phyloP scores from a whole-genome alignment of 2,797 vertebrate species.

The Dallia pectoralis region DNA sequence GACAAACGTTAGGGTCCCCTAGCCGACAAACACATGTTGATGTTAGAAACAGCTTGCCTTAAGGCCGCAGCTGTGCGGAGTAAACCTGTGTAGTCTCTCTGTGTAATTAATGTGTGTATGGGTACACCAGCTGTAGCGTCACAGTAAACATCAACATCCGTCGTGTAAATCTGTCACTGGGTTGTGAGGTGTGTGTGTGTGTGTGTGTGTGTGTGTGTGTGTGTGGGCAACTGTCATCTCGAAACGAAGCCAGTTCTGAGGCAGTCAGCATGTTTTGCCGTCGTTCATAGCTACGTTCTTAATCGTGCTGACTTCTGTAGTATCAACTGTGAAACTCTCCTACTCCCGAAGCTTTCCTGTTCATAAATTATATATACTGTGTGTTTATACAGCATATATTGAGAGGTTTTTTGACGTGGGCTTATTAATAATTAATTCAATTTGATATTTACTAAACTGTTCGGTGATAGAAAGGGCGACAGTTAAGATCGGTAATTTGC shows the following conservation, averaged over 20 bases:
- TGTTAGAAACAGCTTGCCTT: conserved; percentile 76
- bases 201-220: too few relatives aligned
- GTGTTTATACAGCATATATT: conserved; percentile 44
- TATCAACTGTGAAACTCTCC: conserved; percentile 60
- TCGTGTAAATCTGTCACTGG: conserved; percentile 66
- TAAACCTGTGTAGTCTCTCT: conserved; percentile 66
- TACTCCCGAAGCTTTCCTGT: conserved; percentile 65
- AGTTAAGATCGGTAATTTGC: conserved; percentile 74
- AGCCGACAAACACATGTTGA: conserved; percentile 77
- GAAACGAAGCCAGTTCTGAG: conserved; percentile 46
- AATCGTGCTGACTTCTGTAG: conserved; percentile 65
- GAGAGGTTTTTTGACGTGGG: conserved; percentile 61
- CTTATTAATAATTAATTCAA: conserved; percentile 80
- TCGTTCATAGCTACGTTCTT: conserved; percentile 57
- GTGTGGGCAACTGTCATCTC: conserved; percentile 43
- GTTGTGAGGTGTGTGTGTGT: conserved; percentile 61
- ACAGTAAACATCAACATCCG: conserved; percentile 70
- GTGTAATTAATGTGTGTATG: conserved; percentile 37
- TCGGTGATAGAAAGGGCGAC: conserved; percentile 66
- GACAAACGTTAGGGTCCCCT: conserved; percentile 75
- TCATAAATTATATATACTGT: conserved; percentile 68
- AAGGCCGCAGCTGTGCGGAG: conserved; percentile 65
- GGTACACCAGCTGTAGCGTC: conserved; percentile 63
- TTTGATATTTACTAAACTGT: conserved; percentile 84
- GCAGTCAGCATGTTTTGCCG: not conserved